Percentiles rank a stretch among this genome's conserved stretches.
Evolutionary conservation across 2,888 invertebrate genomes (phyloP).

Genomic region (Drosophila longiperda): DNA sequence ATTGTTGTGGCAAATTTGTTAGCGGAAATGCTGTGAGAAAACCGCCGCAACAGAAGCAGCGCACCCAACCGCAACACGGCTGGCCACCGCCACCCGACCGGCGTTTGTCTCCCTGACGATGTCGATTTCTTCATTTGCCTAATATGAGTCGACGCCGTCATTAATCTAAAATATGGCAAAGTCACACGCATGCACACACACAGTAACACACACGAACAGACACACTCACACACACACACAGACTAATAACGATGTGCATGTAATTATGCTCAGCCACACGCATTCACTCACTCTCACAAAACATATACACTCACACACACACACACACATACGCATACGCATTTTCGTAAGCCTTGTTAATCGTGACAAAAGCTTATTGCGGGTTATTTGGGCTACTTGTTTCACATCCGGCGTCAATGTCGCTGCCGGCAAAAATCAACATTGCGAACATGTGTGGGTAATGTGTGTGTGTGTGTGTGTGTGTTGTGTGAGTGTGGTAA

Average conservation of each 20-base stretch:
- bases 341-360: constrained; percentile 80
- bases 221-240: neutral
- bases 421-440: constrained; percentile 73
- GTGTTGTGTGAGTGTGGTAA: constrained; percentile 18
- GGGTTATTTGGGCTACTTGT: constrained; percentile 80
- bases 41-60: constrained; percentile 48
- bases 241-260: constrained; percentile 55
- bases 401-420: constrained; percentile 76
- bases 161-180: constrained; percentile 78
- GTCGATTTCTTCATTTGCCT: constrained; percentile 81
- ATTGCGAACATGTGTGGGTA: constrained; percentile 32
- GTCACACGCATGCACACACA: constrained; percentile 64
- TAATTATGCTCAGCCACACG: constrained; percentile 64
- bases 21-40: constrained; percentile 75
- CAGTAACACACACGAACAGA: neutral
- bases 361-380: constrained; percentile 81
- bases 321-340: constrained; percentile 34
- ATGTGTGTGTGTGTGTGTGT: neutral
- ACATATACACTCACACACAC: constrained; percentile 38
- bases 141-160: constrained; percentile 77
- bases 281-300: constrained; percentile 25
- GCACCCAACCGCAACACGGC: constrained; percentile 2
- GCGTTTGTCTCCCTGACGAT: constrained; percentile 47
- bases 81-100: neutral
- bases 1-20: constrained; percentile 80